These are phyloP conservation scores for Amphimallon solstitiale DNA, from an alignment of 2,888 invertebrate genomes.

Conservation along the genomic window DNA sequence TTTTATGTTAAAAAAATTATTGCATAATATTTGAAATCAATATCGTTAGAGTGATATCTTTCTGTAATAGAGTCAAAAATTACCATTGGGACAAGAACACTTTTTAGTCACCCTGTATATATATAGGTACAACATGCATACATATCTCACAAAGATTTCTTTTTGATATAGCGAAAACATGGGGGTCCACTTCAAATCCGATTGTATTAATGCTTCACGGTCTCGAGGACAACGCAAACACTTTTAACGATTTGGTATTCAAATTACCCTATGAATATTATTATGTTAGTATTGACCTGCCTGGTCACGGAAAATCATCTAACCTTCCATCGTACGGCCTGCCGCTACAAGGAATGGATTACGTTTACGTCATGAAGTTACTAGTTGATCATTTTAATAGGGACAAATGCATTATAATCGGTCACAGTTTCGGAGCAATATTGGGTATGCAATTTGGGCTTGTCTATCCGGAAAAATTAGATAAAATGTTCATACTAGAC, in stretches of 20 bases:
- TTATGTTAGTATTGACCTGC: constrained; percentile 63
- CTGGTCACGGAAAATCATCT: constrained; percentile 68
- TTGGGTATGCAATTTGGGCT: constrained; percentile 53
- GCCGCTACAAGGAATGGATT: constrained; percentile 47
- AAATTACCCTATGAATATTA: constrained; percentile 60
- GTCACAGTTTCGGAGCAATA: constrained; percentile 64
- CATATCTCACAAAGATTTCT: neutral
- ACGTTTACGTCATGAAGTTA: constrained; percentile 36
- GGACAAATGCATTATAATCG: constrained; percentile 39
- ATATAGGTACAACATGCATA: neutral
- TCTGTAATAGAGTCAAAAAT: too few relatives aligned
- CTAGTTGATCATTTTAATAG: constrained; percentile 37
- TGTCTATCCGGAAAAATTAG: constrained; percentile 57
- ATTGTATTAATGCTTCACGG: constrained; percentile 69
- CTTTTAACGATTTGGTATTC: constrained; percentile 65
- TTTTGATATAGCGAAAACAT: constrained; percentile 65
- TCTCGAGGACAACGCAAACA: constrained; percentile 65
- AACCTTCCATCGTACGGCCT: constrained; percentile 56
- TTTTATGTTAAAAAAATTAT: too few relatives aligned
- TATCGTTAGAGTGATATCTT: too few relatives aligned
- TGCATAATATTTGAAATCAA: too few relatives aligned
- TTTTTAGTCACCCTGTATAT: too few relatives aligned
- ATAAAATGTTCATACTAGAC: constrained; percentile 59
- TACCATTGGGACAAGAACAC: too few relatives aligned
- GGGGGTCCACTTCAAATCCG: constrained; percentile 65